Percentiles rank a stretch among this genome's conserved stretches.
These are phyloP conservation scores for Temnothorax curvispinosus DNA, from an alignment of 1,140 invertebrate species.

Conservation along the genomic window DNA sequence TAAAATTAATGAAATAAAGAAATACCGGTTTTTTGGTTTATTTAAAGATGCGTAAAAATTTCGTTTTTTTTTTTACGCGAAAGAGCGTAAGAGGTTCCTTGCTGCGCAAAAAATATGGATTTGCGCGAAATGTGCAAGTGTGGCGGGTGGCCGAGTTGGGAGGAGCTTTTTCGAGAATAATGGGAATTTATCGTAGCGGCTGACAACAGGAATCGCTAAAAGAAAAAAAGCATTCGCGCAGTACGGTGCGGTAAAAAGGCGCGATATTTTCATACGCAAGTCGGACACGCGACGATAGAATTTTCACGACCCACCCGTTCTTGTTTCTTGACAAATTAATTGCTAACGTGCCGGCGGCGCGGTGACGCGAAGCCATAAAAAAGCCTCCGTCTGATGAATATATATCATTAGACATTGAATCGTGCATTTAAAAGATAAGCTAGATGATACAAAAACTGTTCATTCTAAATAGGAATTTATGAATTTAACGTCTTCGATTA, in stretches of 20 bases:
- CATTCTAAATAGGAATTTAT: neutral
- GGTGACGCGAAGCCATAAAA: neutral
- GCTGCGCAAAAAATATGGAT: conserved; percentile 18
- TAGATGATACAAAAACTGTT: neutral
- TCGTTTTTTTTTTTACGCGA: neutral
- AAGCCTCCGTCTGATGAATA: neutral
- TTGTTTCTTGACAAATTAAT: conserved; percentile 33
- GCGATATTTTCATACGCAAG: conserved; percentile 27
- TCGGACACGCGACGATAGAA: conserved; percentile 34
- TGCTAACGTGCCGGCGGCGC: neutral
- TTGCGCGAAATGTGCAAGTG: conserved; percentile 27
- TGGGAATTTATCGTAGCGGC: conserved; percentile 46
- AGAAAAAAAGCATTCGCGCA: neutral
- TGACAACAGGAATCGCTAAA: conserved; percentile 33
- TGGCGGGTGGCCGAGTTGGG: conserved; percentile 22
- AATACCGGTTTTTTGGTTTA: neutral
- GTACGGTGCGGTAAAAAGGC: conserved; percentile 3
- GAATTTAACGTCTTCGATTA: neutral
- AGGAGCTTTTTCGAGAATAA: conserved; percentile 36
- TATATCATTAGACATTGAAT: conserved; percentile 9
- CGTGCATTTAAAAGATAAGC: neutral
- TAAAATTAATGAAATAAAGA: neutral
- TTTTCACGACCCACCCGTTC: neutral
- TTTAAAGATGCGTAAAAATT: neutral
- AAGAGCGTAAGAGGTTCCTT: neutral